Percentiles rank a stretch among this genome's conserved stretches.
Conservation (phyloP, 2,888 invertebrate genomes). For the Hartigia nigra region DNA sequence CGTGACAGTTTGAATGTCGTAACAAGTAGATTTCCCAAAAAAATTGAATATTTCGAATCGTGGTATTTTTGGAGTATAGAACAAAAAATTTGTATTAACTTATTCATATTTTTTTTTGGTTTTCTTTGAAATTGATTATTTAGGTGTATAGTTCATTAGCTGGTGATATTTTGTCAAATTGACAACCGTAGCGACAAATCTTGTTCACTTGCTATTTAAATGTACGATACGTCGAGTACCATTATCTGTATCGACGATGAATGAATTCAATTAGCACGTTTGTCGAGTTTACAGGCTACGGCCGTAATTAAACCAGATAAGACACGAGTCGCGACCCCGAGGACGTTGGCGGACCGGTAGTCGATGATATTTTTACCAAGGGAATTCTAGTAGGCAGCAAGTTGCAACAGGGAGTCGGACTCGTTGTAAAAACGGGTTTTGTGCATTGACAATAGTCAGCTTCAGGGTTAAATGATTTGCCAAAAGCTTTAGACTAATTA, state of each 20-base stretch:
- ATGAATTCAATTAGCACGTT: conserved; percentile 7
- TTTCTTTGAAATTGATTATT: too few relatives aligned
- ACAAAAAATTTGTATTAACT: too few relatives aligned
- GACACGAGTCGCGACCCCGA: not conserved
- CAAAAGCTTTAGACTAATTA: not conserved
- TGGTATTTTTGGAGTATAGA: not conserved
- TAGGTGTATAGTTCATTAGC: not conserved
- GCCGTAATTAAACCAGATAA: conserved; percentile 5
- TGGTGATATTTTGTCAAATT: not conserved
- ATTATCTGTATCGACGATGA: not conserved
- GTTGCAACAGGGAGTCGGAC: conserved; percentile 5
- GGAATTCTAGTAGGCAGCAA: not conserved
- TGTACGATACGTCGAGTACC: not conserved
- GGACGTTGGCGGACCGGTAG: conserved; percentile 12
- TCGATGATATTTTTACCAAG: conserved; percentile 5
- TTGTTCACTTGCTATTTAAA: not conserved
- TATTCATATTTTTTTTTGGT: too few relatives aligned
- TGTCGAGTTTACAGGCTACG: not conserved
- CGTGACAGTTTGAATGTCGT: not conserved
- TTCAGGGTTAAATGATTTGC: not conserved
- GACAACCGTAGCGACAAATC: not conserved
- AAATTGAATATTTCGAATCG: not conserved
- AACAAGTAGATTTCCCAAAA: not conserved
- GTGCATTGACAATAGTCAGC: not conserved
- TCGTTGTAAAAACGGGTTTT: not conserved